phyloP scores from a whole-genome alignment of 2,113 vertebrate species.

The Labeo catla region DNA sequence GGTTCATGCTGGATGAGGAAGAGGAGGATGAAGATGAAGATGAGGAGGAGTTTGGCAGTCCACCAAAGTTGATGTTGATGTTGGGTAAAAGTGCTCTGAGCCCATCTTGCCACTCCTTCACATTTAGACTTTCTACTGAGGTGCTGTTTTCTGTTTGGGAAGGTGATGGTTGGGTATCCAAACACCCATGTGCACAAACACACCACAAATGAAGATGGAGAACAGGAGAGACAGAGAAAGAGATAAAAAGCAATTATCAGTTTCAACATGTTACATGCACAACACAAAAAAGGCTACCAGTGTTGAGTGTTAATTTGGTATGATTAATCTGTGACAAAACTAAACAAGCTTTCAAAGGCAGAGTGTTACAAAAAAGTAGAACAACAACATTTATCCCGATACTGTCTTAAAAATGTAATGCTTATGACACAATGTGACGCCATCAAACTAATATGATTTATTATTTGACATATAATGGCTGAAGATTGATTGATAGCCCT shows the following conservation, averaged over 20 bases:
- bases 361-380: background rate
- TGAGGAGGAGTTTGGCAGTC: conserved; percentile 89
- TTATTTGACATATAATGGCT: background rate
- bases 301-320: background rate
- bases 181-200: background rate
- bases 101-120: conserved; percentile 96
- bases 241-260: background rate
- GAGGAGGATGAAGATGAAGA: conserved; percentile 74
- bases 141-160: conserved; percentile 87
- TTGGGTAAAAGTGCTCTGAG: conserved; percentile 94
- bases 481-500: background rate
- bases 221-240: background rate
- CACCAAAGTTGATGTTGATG: conserved; percentile 97
- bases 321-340: background rate
- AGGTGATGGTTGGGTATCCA: conserved; percentile 71
- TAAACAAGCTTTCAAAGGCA: background rate
- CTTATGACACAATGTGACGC: background rate
- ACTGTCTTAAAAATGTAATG: background rate
- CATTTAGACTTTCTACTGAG: conserved; percentile 91
- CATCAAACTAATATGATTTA: background rate
- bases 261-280: background rate
- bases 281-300: background rate
- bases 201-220: background rate
- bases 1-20: conserved; percentile 82
- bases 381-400: background rate